Base-by-base conservation (phyloP, 2,113 vertebrate species). In the Toxostoma redivivum region DNA sequence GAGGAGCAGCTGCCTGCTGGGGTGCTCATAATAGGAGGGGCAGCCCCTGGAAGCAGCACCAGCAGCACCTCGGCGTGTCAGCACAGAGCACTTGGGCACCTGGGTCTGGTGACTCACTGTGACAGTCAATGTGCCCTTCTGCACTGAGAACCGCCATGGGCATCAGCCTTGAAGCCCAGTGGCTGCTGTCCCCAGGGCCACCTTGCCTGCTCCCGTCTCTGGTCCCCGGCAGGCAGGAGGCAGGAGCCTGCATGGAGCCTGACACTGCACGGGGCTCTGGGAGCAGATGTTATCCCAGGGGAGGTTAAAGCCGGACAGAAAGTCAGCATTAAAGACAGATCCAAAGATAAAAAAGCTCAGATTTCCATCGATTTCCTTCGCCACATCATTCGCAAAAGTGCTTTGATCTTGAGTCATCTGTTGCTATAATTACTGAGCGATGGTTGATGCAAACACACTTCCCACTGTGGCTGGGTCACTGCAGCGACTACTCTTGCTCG, bases 361-460 rank as follows among this genome's bases (percentile, higher is more conserved):
- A 88, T 97, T 88, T 88, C 60, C 90, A 96, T 77, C 42, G 16
- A 72, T 93, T 88, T 53, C 5, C 76, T 65, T 86, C 0, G 2
- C 96, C 96, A 96, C 96, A 96, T 97, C 95, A 96, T 96, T 97
- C 82, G 2, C 54, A 73, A 50, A 35, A 53, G n/a, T 54, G 9
- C 96, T 96, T 97, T 97, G 96, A 97, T 97, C 95, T 95, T 7
- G 16, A 94, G 42, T 69, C 88, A 69, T 80, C 71, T 97, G 95
- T 96, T 95, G 95, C 94, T 95, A 66, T 97, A 97, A 97, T 97
- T 97, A 97, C 82, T 42, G 79, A 28, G 25, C 7, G 17, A 25
- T 38, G 67, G 62, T 72, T 96, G 86, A 56, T 94, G 92, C 88
- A 92, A 94, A 92, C 87, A 86, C 67, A 2, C 81, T 91, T 95